These are phyloP conservation scores for Aptenodytes patagonicus DNA, from an alignment of 2,113 vertebrate species.

Conservation along the genomic window DNA sequence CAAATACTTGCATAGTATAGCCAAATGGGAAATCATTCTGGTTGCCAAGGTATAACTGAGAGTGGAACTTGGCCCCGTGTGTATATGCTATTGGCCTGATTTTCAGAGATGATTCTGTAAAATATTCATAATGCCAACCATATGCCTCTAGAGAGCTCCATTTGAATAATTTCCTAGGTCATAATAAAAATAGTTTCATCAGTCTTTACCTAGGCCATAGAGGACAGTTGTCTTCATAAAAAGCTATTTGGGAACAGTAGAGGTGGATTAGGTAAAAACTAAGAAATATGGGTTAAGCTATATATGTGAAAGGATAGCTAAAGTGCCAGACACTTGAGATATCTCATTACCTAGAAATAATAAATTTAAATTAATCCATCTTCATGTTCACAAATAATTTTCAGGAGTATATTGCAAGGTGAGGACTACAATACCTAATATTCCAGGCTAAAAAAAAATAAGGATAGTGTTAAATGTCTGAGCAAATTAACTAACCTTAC, in stretches of 20 bases:
- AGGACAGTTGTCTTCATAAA: slow-evolving; percentile 14
- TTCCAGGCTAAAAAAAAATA: not conserved
- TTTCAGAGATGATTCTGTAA: slow-evolving; percentile 61
- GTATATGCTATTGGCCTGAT: slow-evolving; percentile 53
- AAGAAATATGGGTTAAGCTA: not conserved
- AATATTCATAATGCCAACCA: slow-evolving; percentile 68
- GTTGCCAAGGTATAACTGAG: slow-evolving; percentile 33
- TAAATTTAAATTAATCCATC: not conserved
- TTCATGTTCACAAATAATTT: not conserved
- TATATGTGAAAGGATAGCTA: not conserved
- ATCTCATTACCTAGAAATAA: not conserved
- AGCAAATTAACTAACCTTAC: not conserved
- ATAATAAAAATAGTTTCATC: slow-evolving; percentile 52
- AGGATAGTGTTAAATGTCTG: not conserved
- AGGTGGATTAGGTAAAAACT: not conserved
- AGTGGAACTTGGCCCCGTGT: slow-evolving; percentile 20
- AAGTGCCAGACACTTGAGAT: not conserved
- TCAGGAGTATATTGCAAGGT: not conserved
- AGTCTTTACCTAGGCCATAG: slow-evolving; percentile 17
- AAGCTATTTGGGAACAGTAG: not conserved
- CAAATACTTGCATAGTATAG: slow-evolving; percentile 8
- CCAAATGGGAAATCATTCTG: slow-evolving; percentile 48
- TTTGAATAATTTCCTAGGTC: slow-evolving; percentile 60
- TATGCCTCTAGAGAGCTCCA: slow-evolving; percentile 28
- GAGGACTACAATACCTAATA: not conserved